These are phyloP conservation scores for Trissolcus brochymenae DNA, from an alignment of 2,888 invertebrate species.

Conservation along the genomic window DNA sequence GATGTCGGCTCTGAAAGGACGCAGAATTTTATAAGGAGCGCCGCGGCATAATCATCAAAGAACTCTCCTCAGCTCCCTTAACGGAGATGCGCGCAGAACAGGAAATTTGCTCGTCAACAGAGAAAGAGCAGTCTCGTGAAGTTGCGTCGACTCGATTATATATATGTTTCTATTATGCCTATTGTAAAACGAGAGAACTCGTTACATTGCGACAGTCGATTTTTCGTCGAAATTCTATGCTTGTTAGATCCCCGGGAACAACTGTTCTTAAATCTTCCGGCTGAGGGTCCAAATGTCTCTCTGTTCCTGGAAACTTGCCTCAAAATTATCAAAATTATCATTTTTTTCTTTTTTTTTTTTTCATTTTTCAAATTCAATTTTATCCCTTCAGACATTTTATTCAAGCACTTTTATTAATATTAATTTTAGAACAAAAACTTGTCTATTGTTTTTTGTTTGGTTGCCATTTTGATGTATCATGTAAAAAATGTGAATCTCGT, in stretches of 20 bases:
- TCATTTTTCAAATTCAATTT: neutral
- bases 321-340: neutral
- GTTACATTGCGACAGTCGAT: constrained; percentile 19
- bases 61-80: constrained; percentile 30
- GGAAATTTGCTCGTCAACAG: constrained; percentile 14
- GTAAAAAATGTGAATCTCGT: too few relatives aligned
- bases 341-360: too few relatives aligned
- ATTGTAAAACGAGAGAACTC: constrained; percentile 16
- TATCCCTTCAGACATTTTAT: too few relatives aligned
- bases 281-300: too few relatives aligned
- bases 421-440: too few relatives aligned
- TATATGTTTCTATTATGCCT: too few relatives aligned
- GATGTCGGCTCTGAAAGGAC: constrained; percentile 26
- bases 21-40: constrained; percentile 19
- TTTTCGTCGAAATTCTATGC: constrained; percentile 25
- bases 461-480: too few relatives aligned
- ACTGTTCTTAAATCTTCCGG: neutral
- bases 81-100: constrained; percentile 23
- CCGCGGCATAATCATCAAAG: constrained; percentile 36
- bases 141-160: constrained; percentile 39
- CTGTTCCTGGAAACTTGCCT: too few relatives aligned
- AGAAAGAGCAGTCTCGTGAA: neutral
- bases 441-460: too few relatives aligned
- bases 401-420: too few relatives aligned
- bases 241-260: constrained; percentile 4